phyloP scores from a whole-genome alignment of 1,140 invertebrate species.

The Ericerus pela region DNA sequence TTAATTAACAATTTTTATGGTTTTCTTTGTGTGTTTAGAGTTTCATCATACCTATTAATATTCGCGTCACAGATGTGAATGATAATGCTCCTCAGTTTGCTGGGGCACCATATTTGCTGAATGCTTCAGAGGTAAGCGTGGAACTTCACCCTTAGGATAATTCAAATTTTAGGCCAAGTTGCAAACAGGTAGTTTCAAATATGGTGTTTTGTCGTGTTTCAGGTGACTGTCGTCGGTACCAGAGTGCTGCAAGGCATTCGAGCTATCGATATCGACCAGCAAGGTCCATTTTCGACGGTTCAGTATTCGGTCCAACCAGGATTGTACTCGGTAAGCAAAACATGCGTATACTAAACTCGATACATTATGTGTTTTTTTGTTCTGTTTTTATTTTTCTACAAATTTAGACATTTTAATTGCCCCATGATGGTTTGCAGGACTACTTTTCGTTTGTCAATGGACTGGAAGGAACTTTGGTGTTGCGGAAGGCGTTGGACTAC shows the following conservation, averaged over 20 bases:
- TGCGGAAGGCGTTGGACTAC: conserved; percentile 67
- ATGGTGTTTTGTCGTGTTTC: conserved; percentile 10
- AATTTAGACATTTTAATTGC: neutral
- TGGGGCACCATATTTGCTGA: conserved; percentile 63
- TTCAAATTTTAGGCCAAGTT: neutral
- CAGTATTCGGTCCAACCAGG: conserved; percentile 68
- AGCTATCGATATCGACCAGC: conserved; percentile 71
- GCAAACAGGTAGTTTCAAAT: no score
- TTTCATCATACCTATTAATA: conserved; percentile 75
- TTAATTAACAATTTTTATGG: no score
- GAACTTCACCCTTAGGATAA: neutral
- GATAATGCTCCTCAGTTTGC: conserved; percentile 75
- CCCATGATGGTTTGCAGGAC: conserved; percentile 38
- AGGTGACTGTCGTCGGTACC: conserved; percentile 65
- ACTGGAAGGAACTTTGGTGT: conserved; percentile 66
- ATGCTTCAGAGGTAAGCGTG: conserved; percentile 56
- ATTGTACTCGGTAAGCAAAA: conserved; percentile 46
- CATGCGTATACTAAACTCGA: neutral
- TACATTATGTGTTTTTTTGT: neutral
- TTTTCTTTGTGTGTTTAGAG: no score
- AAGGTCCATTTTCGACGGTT: conserved; percentile 74
- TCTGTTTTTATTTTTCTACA: neutral
- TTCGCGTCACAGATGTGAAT: conserved; percentile 82
- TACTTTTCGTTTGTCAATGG: conserved; percentile 69
- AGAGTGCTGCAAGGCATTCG: conserved; percentile 58